Conservation (phyloP, 1,140 invertebrate genomes). For the Tetramorium simillimum region DNA sequence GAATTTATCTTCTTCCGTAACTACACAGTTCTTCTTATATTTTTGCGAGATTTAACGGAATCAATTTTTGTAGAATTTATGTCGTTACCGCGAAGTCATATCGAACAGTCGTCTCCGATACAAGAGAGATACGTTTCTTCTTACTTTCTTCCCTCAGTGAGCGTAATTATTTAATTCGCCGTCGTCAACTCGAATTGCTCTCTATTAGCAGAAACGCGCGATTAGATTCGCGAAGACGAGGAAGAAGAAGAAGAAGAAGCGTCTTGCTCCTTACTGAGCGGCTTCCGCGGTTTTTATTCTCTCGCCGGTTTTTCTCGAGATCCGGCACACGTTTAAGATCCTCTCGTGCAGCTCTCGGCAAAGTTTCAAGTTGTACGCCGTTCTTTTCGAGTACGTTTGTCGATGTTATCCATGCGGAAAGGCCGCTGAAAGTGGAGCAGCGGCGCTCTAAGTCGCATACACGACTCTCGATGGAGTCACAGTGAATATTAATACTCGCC, state of each 20-base stretch:
- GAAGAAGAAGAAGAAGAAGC: slow-evolving; percentile 8
- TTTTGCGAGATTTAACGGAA: slow-evolving; percentile 11
- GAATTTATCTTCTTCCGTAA: slow-evolving; percentile 5
- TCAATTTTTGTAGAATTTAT: slow-evolving; percentile 15
- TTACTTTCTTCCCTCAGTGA: not conserved
- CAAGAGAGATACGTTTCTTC: not conserved
- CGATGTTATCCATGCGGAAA: slow-evolving; percentile 75
- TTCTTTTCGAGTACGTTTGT: slow-evolving; percentile 64
- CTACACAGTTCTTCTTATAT: not conserved
- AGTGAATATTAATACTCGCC: slow-evolving; percentile 78
- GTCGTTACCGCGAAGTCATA: not conserved
- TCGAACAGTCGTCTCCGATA: slow-evolving; percentile 9
- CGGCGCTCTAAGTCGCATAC: slow-evolving; percentile 25
- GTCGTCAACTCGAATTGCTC: slow-evolving; percentile 13
- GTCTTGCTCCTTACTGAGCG: not conserved
- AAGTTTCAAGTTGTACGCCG: slow-evolving; percentile 41
- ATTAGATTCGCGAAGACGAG: slow-evolving; percentile 24
- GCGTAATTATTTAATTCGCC: slow-evolving; percentile 34
- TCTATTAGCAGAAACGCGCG: slow-evolving; percentile 27
- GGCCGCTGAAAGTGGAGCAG: slow-evolving; percentile 39
- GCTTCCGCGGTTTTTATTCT: slow-evolving; percentile 24
- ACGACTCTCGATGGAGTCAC: slow-evolving; percentile 64
- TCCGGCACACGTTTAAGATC: slow-evolving; percentile 19
- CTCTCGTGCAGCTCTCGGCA: slow-evolving; percentile 44
- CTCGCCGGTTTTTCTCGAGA: slow-evolving; percentile 12